phyloP scores from a whole-genome alignment of 2,113 vertebrate species.

The Petromus typicus region DNA sequence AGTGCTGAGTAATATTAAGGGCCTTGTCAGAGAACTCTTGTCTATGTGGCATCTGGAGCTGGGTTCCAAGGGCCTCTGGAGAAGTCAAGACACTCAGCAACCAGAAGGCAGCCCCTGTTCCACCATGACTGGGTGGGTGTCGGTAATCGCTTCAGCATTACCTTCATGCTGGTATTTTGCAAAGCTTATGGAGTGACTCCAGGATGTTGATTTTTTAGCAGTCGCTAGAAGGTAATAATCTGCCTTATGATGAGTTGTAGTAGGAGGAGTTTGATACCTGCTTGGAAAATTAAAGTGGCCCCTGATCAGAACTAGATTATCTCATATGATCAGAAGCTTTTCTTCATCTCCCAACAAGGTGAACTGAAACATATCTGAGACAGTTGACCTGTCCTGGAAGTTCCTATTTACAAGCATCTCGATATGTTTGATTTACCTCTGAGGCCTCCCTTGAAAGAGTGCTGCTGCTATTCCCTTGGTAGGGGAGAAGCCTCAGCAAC shows the following conservation, averaged over 20 bases:
- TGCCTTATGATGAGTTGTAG: not conserved
- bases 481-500: constrained; percentile 5
- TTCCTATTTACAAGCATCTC: constrained; percentile 50
- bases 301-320: constrained; percentile 23
- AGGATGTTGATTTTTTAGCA: constrained; percentile 46
- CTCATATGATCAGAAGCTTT: constrained; percentile 32
- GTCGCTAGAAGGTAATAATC: constrained; percentile 37
- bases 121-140: not conserved
- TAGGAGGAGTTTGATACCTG: constrained; percentile 54
- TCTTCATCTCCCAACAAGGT: constrained; percentile 46
- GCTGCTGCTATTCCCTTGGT: not conserved
- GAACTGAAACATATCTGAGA: not conserved
- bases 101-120: constrained; percentile 80
- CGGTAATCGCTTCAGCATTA: not conserved
- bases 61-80: constrained; percentile 85
- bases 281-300: constrained; percentile 58
- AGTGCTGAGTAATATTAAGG: constrained; percentile 89
- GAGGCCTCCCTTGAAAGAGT: not conserved
- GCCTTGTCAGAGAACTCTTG: constrained; percentile 87
- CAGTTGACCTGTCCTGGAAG: constrained; percentile 28
- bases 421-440: constrained; percentile 16
- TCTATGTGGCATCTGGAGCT: constrained; percentile 85
- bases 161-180: not conserved
- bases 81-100: constrained; percentile 86
- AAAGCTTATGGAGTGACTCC: not conserved